Percentiles rank a stretch among this genome's conserved stretches.
Evolutionary conservation across 2,113 vertebrate genomes (phyloP).

Genomic region (Lipotes vexillifer): DNA sequence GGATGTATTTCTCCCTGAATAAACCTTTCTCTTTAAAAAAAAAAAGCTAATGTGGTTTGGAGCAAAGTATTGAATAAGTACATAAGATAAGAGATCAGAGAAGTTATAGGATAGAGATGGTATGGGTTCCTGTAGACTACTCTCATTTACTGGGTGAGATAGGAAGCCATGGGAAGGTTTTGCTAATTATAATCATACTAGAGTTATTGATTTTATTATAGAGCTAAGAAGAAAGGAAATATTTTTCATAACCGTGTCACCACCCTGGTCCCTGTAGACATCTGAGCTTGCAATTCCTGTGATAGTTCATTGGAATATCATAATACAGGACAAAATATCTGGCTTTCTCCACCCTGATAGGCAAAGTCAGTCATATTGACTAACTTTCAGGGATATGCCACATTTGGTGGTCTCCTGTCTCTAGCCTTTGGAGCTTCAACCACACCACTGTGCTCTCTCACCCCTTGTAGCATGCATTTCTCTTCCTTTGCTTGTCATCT

Average conservation of each 20-base stretch:
- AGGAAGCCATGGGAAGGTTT: background rate
- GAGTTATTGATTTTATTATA: background rate
- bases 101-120: background rate
- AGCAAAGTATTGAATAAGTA: background rate
- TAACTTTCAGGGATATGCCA: background rate
- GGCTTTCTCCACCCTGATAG: background rate
- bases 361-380: background rate
- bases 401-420: background rate
- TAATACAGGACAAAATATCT: background rate
- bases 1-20: no score
- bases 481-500: background rate
- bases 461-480: fast-evolving
- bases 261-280: background rate
- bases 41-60: background rate
- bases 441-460: background rate
- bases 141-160: background rate
- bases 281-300: background rate
- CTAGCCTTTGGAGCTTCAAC: background rate
- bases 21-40: no score
- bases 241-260: background rate
- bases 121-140: no score
- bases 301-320: background rate
- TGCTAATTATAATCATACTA: background rate
- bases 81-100: background rate
- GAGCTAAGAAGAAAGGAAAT: background rate